Evolutionary conservation across 1,140 invertebrate species (phyloP).

Genomic region (Musca vetustissima): DNA sequence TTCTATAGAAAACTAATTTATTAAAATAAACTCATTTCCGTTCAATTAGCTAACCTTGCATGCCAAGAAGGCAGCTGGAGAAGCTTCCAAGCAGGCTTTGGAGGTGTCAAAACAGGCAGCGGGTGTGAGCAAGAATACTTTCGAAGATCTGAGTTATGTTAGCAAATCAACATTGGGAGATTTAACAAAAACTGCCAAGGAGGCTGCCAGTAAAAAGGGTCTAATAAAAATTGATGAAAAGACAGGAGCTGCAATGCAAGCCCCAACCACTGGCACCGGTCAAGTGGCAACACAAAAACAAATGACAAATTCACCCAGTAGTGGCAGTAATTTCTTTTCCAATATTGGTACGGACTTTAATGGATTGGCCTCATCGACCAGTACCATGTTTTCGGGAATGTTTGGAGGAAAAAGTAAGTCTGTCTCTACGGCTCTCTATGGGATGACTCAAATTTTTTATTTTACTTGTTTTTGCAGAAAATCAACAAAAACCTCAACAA

Average conservation of each 20-base stretch:
- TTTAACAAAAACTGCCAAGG: slow-evolving; percentile 87
- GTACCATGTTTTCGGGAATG: slow-evolving; percentile 88
- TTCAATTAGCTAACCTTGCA: slow-evolving; percentile 73
- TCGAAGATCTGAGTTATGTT: slow-evolving; percentile 85
- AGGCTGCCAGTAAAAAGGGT: slow-evolving; percentile 82
- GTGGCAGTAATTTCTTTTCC: slow-evolving; percentile 83
- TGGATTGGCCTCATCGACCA: slow-evolving; percentile 85
- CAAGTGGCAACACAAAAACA: slow-evolving; percentile 57
- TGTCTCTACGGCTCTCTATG: too few relatives aligned
- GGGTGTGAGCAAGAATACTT: slow-evolving; percentile 82
- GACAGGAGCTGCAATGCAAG: background rate
- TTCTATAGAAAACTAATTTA: too few relatives aligned
- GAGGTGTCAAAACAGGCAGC: slow-evolving; percentile 86
- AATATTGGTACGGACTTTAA: slow-evolving; percentile 88
- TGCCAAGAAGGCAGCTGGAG: slow-evolving; percentile 85
- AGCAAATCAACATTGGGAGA: slow-evolving; percentile 84
- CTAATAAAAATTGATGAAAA: slow-evolving; percentile 65
- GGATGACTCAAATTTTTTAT: too few relatives aligned
- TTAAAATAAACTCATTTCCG: background rate
- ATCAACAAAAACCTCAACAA: slow-evolving; percentile 46
- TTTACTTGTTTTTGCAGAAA: slow-evolving; percentile 34
- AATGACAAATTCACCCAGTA: slow-evolving; percentile 50
- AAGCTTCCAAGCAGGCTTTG: slow-evolving; percentile 81
- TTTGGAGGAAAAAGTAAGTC: slow-evolving; percentile 71
- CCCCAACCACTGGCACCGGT: slow-evolving; percentile 35